Conservation (phyloP, 2,888 invertebrate species). For the Drymonia ruficornis region DNA sequence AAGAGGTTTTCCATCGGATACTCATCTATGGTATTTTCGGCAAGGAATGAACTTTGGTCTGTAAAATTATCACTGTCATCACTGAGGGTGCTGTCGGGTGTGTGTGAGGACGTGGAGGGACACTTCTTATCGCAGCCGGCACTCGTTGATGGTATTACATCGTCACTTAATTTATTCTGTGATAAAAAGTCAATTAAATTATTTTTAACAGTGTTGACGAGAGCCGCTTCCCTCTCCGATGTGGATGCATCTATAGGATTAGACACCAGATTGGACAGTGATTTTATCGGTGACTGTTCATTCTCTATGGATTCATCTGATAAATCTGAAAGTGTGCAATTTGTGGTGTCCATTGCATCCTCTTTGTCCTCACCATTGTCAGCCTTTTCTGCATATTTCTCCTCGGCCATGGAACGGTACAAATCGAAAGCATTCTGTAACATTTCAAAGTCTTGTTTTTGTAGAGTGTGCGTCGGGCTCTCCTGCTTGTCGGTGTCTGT, state of each 20-base stretch:
- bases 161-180: constrained; percentile 63
- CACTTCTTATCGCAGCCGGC: constrained; percentile 59
- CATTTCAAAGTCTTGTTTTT: constrained; percentile 76
- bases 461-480: constrained; percentile 50
- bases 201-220: constrained; percentile 71
- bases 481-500: constrained; percentile 56
- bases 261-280: constrained; percentile 86
- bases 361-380: constrained; percentile 58
- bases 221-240: constrained; percentile 58
- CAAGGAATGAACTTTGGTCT: constrained; percentile 78
- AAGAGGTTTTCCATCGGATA: constrained; percentile 82
- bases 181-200: constrained; percentile 76
- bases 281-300: constrained; percentile 86
- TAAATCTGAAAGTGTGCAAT: constrained; percentile 65
- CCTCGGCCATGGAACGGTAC: constrained; percentile 73
- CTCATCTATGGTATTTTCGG: constrained; percentile 79
- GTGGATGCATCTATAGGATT: constrained; percentile 74
- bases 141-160: constrained; percentile 66
- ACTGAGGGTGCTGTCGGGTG: constrained; percentile 74
- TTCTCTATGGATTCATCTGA: constrained; percentile 65
- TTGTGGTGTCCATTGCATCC: constrained; percentile 61
- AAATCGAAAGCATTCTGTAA: constrained; percentile 77
- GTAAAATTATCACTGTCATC: constrained; percentile 78
- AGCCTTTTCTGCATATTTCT: constrained; percentile 60
- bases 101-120: constrained; percentile 61